Conservation (phyloP, 2,113 vertebrate species). For the Thoracochromis brauschi region DNA sequence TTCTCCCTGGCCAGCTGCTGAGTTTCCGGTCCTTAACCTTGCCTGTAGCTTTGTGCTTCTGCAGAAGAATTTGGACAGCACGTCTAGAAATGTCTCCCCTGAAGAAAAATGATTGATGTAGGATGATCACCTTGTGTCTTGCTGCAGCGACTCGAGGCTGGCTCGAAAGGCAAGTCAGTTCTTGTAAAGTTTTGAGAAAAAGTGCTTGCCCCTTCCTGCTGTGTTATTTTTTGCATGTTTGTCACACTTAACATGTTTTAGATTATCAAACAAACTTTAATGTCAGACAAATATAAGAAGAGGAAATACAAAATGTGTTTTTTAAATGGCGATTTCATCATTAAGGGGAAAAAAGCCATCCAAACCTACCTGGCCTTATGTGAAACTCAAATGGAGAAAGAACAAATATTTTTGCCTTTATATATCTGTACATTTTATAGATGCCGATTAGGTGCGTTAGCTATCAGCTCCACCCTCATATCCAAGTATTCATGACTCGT, state of each 20-base stretch:
- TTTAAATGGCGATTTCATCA: background rate
- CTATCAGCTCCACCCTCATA: background rate
- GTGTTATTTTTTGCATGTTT: background rate
- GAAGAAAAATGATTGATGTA: background rate
- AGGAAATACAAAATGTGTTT: accelerated
- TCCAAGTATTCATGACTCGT: background rate
- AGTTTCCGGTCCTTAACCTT: background rate
- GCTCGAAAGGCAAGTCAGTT: background rate
- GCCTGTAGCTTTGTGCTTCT: background rate
- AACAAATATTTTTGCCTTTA: background rate
- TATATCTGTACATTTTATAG: background rate
- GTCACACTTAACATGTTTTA: background rate
- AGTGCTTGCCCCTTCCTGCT: accelerated
- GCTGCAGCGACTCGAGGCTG: background rate
- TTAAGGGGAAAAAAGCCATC: background rate
- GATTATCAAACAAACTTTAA: background rate
- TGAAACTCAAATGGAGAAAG: background rate
- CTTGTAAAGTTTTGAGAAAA: accelerated
- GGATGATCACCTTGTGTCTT: background rate
- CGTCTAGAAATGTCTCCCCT: background rate
- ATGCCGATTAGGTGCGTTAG: background rate
- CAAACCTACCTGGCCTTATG: background rate
- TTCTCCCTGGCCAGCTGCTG: background rate
- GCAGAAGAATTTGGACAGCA: background rate
- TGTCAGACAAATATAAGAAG: background rate